phyloP scores from a whole-genome alignment of 2,888 invertebrate species.

The Diarsia mendica region DNA sequence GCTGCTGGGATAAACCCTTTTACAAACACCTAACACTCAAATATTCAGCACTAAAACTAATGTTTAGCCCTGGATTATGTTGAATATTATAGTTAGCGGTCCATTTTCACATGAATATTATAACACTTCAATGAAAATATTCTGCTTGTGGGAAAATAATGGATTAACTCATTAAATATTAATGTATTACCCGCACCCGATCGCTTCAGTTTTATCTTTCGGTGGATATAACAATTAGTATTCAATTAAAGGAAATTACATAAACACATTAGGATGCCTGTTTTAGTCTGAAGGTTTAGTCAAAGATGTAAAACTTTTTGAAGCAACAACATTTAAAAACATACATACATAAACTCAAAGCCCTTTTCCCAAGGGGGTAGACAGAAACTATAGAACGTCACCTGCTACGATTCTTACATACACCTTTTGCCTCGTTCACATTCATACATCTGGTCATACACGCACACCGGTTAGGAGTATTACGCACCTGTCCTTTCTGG shows the following conservation, averaged over 20 bases:
- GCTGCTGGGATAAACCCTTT: background rate
- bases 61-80: conserved; percentile 13
- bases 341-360: no score
- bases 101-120: conserved; percentile 49
- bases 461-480: no score
- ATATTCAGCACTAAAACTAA: conserved; percentile 28
- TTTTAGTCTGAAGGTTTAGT: background rate
- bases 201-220: conserved; percentile 2
- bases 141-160: conserved; percentile 45
- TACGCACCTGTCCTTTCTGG: no score
- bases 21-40: background rate
- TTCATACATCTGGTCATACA: no score
- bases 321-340: no score
- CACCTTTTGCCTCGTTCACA: no score
- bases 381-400: no score
- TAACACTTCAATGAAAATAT: conserved; percentile 35
- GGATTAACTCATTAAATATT: conserved; percentile 49
- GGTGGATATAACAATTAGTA: background rate
- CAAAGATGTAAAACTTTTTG: background rate
- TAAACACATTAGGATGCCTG: background rate
- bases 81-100: conserved; percentile 35
- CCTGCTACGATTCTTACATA: no score
- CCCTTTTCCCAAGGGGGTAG: no score
- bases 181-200: conserved; percentile 6
- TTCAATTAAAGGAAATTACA: background rate